These are phyloP conservation scores for Drosophila sp. DNA, from an alignment of 1,140 invertebrate genomes.

Conservation along the genomic window DNA sequence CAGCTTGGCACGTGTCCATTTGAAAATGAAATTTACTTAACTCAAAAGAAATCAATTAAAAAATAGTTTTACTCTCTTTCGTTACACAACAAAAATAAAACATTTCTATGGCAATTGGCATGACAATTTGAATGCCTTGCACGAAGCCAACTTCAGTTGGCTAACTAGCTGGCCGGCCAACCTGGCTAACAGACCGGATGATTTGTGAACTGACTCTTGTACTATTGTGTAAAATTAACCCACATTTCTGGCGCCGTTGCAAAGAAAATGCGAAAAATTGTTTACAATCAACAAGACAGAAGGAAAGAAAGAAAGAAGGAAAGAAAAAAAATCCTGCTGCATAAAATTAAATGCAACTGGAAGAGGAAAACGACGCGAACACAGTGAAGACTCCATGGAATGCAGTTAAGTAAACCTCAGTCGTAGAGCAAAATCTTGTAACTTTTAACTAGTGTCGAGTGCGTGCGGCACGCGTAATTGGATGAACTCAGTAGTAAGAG, in stretches of 20 bases:
- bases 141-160: constrained; percentile 13
- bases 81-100: constrained; percentile 53
- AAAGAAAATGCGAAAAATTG: constrained; percentile 51
- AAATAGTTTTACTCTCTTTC: constrained; percentile 47
- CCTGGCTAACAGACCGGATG: constrained; percentile 27
- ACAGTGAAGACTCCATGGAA: constrained; percentile 40
- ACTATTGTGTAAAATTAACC: constrained; percentile 36
- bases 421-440: constrained; percentile 34
- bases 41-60: constrained; percentile 66
- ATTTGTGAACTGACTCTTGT: constrained; percentile 40
- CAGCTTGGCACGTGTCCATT: constrained; percentile 60
- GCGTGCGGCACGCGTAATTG: constrained; percentile 45
- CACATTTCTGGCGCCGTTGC: constrained; percentile 36
- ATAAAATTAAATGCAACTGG: constrained; percentile 54
- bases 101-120: constrained; percentile 33
- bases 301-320: constrained; percentile 34
- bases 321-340: constrained; percentile 47
- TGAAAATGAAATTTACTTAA: constrained; percentile 40
- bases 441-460: constrained; percentile 29
- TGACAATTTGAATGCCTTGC: constrained; percentile 44
- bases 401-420: constrained; percentile 50
- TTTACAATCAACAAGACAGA: constrained; percentile 30
- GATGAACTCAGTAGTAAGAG: constrained; percentile 10
- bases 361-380: constrained; percentile 15
- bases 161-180: constrained; percentile 15